Percentiles rank a stretch among this genome's conserved stretches.
These are phyloP conservation scores for Drosophila watanabei DNA, from an alignment of 1,140 invertebrate species.

Conservation along the genomic window DNA sequence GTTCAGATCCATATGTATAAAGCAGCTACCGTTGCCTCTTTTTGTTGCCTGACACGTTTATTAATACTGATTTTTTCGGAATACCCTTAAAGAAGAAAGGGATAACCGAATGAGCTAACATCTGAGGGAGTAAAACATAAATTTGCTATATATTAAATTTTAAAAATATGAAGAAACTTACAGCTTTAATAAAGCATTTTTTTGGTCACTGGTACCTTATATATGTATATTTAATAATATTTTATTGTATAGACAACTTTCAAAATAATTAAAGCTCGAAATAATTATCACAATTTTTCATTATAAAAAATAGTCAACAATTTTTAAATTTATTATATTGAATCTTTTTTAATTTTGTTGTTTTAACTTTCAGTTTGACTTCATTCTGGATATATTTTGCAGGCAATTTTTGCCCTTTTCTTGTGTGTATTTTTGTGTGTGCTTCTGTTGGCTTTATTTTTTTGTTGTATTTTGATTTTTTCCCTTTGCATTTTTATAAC, in stretches of 20 bases:
- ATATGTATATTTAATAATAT: accelerated
- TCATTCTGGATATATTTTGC: constrained; percentile 62
- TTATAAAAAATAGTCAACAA: too few relatives aligned
- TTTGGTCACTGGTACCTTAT: too few relatives aligned
- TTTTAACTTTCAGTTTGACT: constrained; percentile 35
- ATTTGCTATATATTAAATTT: background rate
- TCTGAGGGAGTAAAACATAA: too few relatives aligned
- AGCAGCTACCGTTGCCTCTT: constrained; percentile 72
- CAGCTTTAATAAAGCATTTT: background rate
- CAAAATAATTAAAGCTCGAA: too few relatives aligned
- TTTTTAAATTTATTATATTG: too few relatives aligned
- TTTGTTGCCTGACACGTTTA: constrained; percentile 81
- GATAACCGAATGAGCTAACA: background rate
- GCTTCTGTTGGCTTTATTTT: constrained; percentile 31
- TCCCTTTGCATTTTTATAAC: constrained; percentile 63
- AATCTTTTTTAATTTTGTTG: constrained; percentile 13
- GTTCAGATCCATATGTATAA: constrained; percentile 1
- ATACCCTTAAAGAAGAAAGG: constrained; percentile 12
- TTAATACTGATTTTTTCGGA: constrained; percentile 76
- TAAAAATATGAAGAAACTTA: background rate
- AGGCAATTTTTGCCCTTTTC: constrained; percentile 53
- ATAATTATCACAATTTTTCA: background rate
- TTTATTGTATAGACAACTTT: background rate
- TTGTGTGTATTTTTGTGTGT: constrained; percentile 31
- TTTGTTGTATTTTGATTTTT: constrained; percentile 16